Base-by-base conservation (phyloP, 2,888 invertebrate species). In the Pachymerium ferrugineum region DNA sequence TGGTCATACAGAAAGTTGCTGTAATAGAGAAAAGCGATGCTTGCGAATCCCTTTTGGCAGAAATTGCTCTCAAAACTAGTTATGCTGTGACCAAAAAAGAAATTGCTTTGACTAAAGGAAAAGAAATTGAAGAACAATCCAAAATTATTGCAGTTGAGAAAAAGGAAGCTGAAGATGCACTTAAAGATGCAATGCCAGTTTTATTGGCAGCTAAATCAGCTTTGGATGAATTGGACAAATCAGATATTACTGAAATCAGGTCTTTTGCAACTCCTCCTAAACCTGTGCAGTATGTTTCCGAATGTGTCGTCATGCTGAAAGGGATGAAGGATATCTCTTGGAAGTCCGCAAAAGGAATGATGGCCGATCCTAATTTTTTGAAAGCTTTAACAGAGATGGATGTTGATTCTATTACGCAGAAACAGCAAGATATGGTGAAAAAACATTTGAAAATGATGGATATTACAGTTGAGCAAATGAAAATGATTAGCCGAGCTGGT, bases 251-350 rank as follows among this genome's bases (percentile, higher is more conserved):
- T 25, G 94, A 96, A 85, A 94, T 95, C 77, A 85, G 94, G 78
- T 94, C 94, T 0, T 94, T 95, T 80, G 92, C 93, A 8, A 94
- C 93, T 0, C 95, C 95, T 0, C 94, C 94, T 0, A 91, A 93
- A 78, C 89, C 93, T 14, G 94, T 95, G 29, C 94, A 94, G 85
- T 81, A 90, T 0, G 91, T 96, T 0, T 93, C 93, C 80, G 95
- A 96, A 81, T 94, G 94, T 80, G 90, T 96, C 22, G 92, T 90
- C 0, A 93, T 95, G 72, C 86, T 96, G 74, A 87, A 90, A 76
- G 92, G 92, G 1, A 85, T 89, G 68, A 91, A 90, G 78, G 95
- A 95, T 77, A 88, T 94, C 2, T 91, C 89, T 62, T 96, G 95
- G 95, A 94, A 94, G 81, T 88, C 90, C 0, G 94, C 94, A 0